A percentile compares a stretch with the other conserved stretches of the same genome.
Conservation (phyloP, 2,113 vertebrate genomes). For the Octodon degus region DNA sequence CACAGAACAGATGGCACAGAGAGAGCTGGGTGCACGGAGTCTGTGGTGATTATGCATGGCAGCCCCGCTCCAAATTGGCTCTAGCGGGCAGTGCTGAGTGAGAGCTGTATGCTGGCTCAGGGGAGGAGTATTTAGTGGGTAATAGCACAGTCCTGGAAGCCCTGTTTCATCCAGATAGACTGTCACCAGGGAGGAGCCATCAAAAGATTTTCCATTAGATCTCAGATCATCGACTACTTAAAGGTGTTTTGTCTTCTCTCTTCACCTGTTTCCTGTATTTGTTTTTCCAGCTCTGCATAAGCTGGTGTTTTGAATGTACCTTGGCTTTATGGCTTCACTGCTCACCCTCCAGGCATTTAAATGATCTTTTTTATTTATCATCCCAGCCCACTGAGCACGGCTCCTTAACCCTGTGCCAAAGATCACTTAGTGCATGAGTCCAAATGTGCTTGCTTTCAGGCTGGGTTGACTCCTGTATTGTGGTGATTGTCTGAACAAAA, state of each 20-base stretch:
- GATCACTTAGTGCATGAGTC: constrained; percentile 29
- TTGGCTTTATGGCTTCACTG: constrained; percentile 9
- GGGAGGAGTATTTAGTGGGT: not conserved
- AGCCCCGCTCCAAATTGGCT: not conserved
- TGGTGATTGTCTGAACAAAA: constrained; percentile 23
- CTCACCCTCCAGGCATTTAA: not conserved
- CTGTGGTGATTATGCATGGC: fast-evolving
- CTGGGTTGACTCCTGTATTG: not conserved
- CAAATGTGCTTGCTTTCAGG: not conserved
- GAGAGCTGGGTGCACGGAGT: fast-evolving
- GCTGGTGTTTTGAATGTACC: not conserved
- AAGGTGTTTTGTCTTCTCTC: not conserved
- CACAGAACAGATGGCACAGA: not conserved
- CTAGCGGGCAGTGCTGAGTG: not conserved
- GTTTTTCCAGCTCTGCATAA: constrained; percentile 12
- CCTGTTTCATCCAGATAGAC: not conserved
- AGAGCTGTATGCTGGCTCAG: not conserved
- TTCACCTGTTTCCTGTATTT: not conserved
- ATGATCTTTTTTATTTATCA: constrained; percentile 25
- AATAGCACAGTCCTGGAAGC: not conserved
- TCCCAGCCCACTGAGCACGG: not conserved
- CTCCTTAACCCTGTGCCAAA: constrained; percentile 56
- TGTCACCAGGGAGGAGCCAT: not conserved
- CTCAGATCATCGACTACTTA: not conserved
- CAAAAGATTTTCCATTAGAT: not conserved